These are phyloP conservation scores for Phymastichus coffea DNA, from an alignment of 1,140 invertebrate species.

Conservation along the genomic window DNA sequence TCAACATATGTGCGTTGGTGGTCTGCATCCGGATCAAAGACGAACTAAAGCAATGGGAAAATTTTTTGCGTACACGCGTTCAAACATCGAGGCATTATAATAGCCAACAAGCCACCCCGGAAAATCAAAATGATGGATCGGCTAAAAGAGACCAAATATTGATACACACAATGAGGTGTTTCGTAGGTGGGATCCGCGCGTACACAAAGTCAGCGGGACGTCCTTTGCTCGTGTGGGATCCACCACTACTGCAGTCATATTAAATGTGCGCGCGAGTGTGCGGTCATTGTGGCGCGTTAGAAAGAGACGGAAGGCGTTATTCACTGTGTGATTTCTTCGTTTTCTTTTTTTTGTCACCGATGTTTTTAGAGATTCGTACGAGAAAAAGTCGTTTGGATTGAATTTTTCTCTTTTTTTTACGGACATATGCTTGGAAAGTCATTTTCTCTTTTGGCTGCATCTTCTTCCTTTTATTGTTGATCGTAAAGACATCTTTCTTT, in stretches of 20 bases:
- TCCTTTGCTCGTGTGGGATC: background rate
- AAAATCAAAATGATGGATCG: slow-evolving; percentile 14
- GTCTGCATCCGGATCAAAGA: too few species aligned
- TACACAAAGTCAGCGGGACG: slow-evolving; percentile 3
- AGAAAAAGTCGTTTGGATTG: too few species aligned
- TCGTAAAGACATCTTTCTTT: too few species aligned
- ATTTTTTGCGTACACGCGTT: too few species aligned
- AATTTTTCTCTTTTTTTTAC: too few species aligned
- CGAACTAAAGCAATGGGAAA: too few species aligned
- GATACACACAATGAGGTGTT: slow-evolving; percentile 10
- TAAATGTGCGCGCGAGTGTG: background rate
- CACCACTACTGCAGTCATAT: background rate
- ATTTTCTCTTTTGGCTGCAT: too few species aligned
- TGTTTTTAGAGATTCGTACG: slow-evolving; percentile 6
- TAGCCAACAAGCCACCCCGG: background rate
- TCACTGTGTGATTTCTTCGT: too few species aligned
- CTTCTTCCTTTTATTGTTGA: too few species aligned
- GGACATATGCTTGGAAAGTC: too few species aligned
- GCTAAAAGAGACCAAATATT: slow-evolving; percentile 21
- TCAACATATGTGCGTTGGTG: too few species aligned
- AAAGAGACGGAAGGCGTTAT: slow-evolving; percentile 16
- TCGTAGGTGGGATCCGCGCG: slow-evolving; percentile 3
- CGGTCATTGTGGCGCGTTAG: background rate
- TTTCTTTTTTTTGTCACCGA: slow-evolving; percentile 15
- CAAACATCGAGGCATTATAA: too few species aligned